Percentiles rank a stretch among this genome's conserved stretches.
Evolutionary conservation across 2,888 invertebrate species (phyloP).

Genomic region (Chalcosyrphus nemorum): DNA sequence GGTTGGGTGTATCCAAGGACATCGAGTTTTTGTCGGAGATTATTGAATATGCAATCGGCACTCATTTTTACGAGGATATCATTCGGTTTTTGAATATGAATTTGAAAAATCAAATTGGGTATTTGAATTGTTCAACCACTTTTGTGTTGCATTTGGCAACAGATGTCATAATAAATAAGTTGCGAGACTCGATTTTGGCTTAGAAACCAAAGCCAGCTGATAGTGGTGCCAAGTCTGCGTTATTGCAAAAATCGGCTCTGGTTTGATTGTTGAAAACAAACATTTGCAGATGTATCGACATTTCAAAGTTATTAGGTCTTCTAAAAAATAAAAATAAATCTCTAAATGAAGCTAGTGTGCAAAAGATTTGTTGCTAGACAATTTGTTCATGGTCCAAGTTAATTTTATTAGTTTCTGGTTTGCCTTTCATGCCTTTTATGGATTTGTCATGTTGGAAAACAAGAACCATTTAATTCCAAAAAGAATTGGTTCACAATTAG

Average conservation of each 20-base stretch:
- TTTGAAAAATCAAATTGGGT: conserved; percentile 4
- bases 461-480: no score
- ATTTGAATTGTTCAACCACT: conserved; percentile 37
- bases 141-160: neutral
- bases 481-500: no score
- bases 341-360: no score
- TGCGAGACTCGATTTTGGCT: neutral
- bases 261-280: no score
- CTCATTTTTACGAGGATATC: conserved; percentile 70
- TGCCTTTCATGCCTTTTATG: no score
- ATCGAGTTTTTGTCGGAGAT: conserved; percentile 87
- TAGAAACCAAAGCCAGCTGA: neutral
- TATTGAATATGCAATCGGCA: conserved; percentile 78
- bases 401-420: no score
- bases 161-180: neutral
- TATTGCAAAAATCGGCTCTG: neutral
- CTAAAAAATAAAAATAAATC: no score
- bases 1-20: conserved; percentile 91
- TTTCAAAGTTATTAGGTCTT: no score
- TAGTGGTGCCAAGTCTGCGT: neutral
- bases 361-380: no score
- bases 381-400: no score
- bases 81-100: neutral
- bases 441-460: no score
- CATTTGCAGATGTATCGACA: no score